phyloP scores from a whole-genome alignment of 2,797 vertebrate species.

The Protosalanx chinensis region DNA sequence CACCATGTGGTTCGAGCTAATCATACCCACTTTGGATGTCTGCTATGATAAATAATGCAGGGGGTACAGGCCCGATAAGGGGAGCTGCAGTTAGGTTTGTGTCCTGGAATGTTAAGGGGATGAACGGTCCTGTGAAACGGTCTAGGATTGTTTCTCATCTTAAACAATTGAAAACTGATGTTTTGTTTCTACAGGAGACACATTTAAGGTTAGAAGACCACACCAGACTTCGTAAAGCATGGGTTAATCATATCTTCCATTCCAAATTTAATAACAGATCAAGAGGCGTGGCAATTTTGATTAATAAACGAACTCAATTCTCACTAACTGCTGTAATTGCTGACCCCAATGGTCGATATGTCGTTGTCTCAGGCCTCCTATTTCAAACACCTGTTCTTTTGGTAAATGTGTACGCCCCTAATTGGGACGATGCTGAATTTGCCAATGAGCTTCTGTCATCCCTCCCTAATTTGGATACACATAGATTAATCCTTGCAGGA shows the following conservation, averaged over 20 bases:
- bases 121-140: not conserved
- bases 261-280: too few species aligned
- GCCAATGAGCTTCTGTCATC: not conserved
- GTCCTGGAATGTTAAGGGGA: not conserved
- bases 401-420: slow-evolving; percentile 11
- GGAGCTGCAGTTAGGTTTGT: too few species aligned
- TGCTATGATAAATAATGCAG: too few species aligned
- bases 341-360: slow-evolving; percentile 9
- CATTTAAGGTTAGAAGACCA: not conserved
- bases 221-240: not conserved
- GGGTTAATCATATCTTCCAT: not conserved
- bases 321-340: not conserved
- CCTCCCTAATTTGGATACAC: slow-evolving; percentile 14
- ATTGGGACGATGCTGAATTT: slow-evolving; percentile 16
- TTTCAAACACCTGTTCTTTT: slow-evolving; percentile 11
- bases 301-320: slow-evolving; percentile 7
- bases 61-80: too few species aligned
- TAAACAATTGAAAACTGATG: not conserved
- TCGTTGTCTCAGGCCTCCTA: slow-evolving; percentile 11
- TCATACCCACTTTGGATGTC: too few species aligned
- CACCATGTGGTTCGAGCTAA: too few species aligned
- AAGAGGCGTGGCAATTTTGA: slow-evolving; percentile 10
- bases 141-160: not conserved
- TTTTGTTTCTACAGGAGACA: not conserved
- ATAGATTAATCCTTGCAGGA: not conserved